Conservation (phyloP, 2,888 invertebrate genomes). For the Oscheius sp. region DNA sequence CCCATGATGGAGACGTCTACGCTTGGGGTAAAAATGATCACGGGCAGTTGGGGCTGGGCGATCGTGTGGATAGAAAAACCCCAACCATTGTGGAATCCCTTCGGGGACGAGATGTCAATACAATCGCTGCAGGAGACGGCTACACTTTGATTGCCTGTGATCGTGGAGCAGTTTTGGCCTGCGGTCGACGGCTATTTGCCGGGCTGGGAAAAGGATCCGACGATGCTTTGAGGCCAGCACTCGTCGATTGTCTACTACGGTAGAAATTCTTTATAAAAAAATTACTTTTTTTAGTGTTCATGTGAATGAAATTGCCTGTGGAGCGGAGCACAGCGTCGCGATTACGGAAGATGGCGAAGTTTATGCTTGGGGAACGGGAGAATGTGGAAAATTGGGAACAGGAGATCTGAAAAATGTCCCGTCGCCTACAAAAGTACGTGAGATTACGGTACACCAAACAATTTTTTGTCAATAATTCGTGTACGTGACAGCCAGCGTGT, state of each 20-base stretch:
- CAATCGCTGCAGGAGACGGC: conserved; percentile 45
- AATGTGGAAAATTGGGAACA: conserved; percentile 78
- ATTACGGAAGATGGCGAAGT: conserved; percentile 79
- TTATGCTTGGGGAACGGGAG: conserved; percentile 81
- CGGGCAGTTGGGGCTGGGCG: conserved; percentile 80
- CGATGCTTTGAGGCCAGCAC: conserved; percentile 78
- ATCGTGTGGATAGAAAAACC: conserved; percentile 38
- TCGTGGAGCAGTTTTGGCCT: conserved; percentile 81
- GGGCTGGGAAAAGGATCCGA: conserved; percentile 75
- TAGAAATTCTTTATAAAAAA: conserved; percentile 39
- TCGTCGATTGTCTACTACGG: conserved; percentile 77
- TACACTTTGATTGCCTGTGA: conserved; percentile 81
- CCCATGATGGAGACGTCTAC: conserved; percentile 79
- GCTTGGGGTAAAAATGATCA: conserved; percentile 81
- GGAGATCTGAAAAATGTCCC: conserved; percentile 77
- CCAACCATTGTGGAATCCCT: conserved; percentile 32
- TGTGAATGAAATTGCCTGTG: conserved; percentile 73
- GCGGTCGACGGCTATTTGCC: conserved; percentile 78
- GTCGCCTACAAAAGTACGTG: conserved; percentile 49
- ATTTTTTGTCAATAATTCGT: too few relatives aligned
- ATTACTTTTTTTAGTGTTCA: conserved; percentile 76
- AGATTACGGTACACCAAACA: too few relatives aligned
- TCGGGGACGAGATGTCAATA: conserved; percentile 48
- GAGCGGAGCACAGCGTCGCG: conserved; percentile 80
- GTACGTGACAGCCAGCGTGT: too few relatives aligned